phyloP scores from a whole-genome alignment of 1,140 invertebrate genomes.

The Myzus persicae region DNA sequence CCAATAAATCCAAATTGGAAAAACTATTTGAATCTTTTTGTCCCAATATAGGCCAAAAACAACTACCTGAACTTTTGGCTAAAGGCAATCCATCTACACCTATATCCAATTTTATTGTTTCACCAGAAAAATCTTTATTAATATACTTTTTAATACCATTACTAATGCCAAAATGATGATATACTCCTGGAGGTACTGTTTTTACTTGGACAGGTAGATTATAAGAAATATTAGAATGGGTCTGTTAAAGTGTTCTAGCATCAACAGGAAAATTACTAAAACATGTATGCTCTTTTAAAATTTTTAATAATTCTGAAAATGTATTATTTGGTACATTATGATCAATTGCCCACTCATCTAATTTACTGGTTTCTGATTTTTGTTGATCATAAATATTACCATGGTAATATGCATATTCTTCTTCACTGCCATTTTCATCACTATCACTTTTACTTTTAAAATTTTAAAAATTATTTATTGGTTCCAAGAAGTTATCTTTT shows the following conservation, averaged over 20 bases:
- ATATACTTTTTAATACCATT: not conserved
- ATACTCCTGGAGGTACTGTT: not conserved
- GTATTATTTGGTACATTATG: slow-evolving; percentile 8
- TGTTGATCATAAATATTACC: not conserved
- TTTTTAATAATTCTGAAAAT: not conserved
- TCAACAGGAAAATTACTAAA: too few relatives aligned
- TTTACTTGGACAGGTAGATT: not conserved
- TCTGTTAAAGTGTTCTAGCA: slow-evolving; percentile 15
- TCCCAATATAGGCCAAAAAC: slow-evolving; percentile 40
- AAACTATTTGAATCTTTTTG: slow-evolving; percentile 1
- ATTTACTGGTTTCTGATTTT: not conserved
- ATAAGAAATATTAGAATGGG: slow-evolving; percentile 14
- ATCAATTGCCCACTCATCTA: not conserved
- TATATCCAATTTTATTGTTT: not conserved
- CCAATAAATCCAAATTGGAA: slow-evolving; percentile 48
- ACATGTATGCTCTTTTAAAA: not conserved
- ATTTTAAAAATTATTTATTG: not conserved
- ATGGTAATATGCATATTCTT: too few relatives aligned
- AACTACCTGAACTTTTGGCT: not conserved
- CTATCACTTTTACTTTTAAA: not conserved
- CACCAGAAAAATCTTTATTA: not conserved
- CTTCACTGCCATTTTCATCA: not conserved
- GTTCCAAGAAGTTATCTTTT: not conserved
- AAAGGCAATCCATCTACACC: not conserved
- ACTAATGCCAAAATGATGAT: slow-evolving; percentile 12